Evolutionary conservation across 2,113 vertebrate species (phyloP), one percentile per base, ranked within the genome.

Genomic region (Empidonax alnorum): DNA sequence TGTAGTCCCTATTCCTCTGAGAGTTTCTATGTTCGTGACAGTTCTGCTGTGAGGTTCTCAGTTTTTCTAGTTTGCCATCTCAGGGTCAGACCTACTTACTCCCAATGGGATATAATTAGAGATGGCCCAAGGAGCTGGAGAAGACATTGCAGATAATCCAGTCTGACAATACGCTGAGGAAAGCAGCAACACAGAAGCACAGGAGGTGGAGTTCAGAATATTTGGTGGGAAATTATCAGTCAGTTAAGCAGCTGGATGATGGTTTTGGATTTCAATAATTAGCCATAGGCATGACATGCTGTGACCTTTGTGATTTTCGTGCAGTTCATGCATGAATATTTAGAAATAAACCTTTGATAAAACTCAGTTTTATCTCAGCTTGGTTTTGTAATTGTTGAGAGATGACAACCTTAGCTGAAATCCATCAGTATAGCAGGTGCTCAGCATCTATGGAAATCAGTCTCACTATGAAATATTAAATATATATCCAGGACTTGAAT

Each of bases 401-500:
- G 80, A 86, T 89, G 88, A 92, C 90, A 93, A 72, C 80, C 49
- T 89, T 47, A 78, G 88, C 37, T 92, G 69, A 95, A 93, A 93
- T 84, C 83, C 2, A 0, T 81, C 58, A 22, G 90, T 80, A 61
- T 12, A 86, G 92, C 82, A 93, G 82, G 90, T 93, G 83, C 92
- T 94, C 82, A 44, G 72, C 90, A 90, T 92, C 94, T 96, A 75
- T 92, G 86, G 86, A 97, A 96, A 94, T 96, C 65, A 89, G 83
- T 52, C 37, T 83, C 42, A 50, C 41, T 87, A 96, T 96, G 83
- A 96, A 96, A 96, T 96, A 97, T 97, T 96, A 90, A 96, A 94
- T 76, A 66, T 61, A 79, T 77, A 96, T 62, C 69, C 73, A 84
- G 73, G 83, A 90, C 86, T 78, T 78, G n/a, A 72, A 49, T 46